A percentile compares a stretch with the other conserved stretches of the same genome.
phyloP scores from a whole-genome alignment of 2,888 invertebrate genomes.

The Abrostola triplasia region DNA sequence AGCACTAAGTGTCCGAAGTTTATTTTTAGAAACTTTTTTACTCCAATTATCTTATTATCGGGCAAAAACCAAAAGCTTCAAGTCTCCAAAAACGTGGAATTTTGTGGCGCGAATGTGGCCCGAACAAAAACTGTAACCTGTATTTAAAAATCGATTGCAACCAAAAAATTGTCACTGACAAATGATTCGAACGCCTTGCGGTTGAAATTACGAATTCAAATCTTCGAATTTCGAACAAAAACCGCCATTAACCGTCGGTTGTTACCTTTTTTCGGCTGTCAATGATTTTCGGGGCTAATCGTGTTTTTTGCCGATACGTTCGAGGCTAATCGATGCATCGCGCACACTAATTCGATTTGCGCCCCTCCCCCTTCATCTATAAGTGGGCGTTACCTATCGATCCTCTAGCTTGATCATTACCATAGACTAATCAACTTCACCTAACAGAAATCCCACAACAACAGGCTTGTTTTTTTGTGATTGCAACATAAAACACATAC shows the following conservation, averaged over 20 bases:
- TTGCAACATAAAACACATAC: conserved; percentile 10
- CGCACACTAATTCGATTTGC: conserved; percentile 85
- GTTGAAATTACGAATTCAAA: conserved; percentile 88
- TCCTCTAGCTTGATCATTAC: conserved; percentile 75
- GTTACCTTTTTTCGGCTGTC: conserved; percentile 86
- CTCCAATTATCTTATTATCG: conserved; percentile 68
- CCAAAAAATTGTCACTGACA: conserved; percentile 89
- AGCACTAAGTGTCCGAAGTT: conserved; percentile 42
- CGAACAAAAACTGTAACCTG: conserved; percentile 77
- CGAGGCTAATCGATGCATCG: conserved; percentile 85
- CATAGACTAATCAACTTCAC: conserved; percentile 55
- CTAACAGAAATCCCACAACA: conserved; percentile 28
- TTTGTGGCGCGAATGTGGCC: conserved; percentile 53
- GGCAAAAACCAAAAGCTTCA: conserved; percentile 56
- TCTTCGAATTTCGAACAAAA: conserved; percentile 87
- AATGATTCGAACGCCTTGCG: conserved; percentile 88
- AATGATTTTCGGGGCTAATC: conserved; percentile 87
- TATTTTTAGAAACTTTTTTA: conserved; percentile 52
- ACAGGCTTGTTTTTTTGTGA: conserved; percentile 11
- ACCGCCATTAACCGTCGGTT: conserved; percentile 85
- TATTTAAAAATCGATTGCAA: conserved; percentile 88
- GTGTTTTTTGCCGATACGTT: conserved; percentile 85
- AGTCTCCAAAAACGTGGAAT: conserved; percentile 63
- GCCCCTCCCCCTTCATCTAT: conserved; percentile 82
- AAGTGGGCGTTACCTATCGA: conserved; percentile 85